phyloP scores from a whole-genome alignment of 2,113 vertebrate genomes.

The Haemorhous mexicanus region DNA sequence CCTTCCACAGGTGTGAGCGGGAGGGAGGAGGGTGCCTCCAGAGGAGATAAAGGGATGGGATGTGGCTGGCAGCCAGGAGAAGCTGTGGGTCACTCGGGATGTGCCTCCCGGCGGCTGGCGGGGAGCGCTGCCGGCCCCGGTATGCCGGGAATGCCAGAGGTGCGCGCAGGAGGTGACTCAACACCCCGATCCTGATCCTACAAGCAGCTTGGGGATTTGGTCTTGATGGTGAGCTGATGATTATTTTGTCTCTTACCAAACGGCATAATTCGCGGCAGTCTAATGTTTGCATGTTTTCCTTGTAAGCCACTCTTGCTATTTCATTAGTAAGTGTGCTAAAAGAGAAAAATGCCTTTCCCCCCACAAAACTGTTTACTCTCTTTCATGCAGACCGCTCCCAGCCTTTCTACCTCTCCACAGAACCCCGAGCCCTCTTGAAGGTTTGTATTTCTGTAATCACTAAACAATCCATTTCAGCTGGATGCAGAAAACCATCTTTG shows the following conservation, averaged over 20 bases:
- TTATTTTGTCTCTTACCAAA: slow-evolving; percentile 49
- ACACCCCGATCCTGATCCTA: neutral
- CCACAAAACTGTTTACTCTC: neutral
- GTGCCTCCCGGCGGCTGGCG: neutral
- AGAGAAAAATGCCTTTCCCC: neutral
- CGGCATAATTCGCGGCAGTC: neutral
- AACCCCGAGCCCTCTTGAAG: neutral
- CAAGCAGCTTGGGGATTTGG: slow-evolving; percentile 10
- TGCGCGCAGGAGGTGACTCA: slow-evolving; percentile 20
- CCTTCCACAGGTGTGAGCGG: neutral
- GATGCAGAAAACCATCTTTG: neutral
- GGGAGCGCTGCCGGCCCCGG: neutral
- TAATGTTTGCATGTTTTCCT: neutral
- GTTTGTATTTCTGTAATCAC: neutral
- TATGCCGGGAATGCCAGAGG: neutral
- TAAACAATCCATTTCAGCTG: neutral
- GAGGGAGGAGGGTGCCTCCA: neutral
- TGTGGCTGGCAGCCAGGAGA: accelerated
- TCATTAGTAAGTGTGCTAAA: neutral
- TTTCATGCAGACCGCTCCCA: neutral
- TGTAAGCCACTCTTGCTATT: neutral
- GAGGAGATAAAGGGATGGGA: neutral
- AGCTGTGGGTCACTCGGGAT: accelerated
- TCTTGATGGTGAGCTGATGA: slow-evolving; percentile 27
- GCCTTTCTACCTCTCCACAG: neutral